Conservation (phyloP, 2,113 vertebrate species). For the Cyanoderma ruficeps region DNA sequence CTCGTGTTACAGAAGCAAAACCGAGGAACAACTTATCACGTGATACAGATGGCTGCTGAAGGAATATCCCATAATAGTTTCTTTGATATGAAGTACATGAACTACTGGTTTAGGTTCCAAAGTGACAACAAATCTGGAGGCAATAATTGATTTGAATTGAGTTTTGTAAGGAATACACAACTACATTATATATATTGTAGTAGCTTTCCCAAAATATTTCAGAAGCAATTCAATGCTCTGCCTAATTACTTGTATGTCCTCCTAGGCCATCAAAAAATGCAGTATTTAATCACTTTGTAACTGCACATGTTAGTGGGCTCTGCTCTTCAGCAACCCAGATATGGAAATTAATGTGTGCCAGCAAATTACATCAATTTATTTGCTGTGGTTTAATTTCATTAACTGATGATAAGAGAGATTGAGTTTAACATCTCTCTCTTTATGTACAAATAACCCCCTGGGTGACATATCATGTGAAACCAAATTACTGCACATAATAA, state of each 20-base stretch:
- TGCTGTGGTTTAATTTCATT: constrained; percentile 61
- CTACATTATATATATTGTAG: background rate
- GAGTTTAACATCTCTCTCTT: constrained; percentile 14
- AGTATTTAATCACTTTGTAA: constrained; percentile 10
- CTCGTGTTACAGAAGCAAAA: constrained; percentile 31
- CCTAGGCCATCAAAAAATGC: background rate
- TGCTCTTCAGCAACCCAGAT: background rate
- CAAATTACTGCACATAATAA: constrained; percentile 36
- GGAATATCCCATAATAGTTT: background rate
- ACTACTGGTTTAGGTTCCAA: background rate
- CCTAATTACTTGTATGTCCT: constrained; percentile 48
- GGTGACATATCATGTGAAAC: constrained; percentile 13
- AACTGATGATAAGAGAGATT: constrained; percentile 25
- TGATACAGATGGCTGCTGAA: constrained; percentile 22
- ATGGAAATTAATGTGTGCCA: background rate
- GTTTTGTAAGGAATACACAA: constrained; percentile 27
- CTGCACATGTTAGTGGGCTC: background rate
- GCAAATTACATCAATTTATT: constrained; percentile 61
- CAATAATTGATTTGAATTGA: background rate
- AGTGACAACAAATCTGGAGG: constrained; percentile 11
- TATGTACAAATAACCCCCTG: constrained; percentile 29
- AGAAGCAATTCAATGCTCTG: constrained; percentile 20
- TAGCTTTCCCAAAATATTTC: constrained; percentile 11
- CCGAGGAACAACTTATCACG: constrained; percentile 27
- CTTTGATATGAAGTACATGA: constrained; percentile 50